Evolutionary conservation across 2,113 vertebrate species (phyloP).

Genomic region (Python bivittatus): DNA sequence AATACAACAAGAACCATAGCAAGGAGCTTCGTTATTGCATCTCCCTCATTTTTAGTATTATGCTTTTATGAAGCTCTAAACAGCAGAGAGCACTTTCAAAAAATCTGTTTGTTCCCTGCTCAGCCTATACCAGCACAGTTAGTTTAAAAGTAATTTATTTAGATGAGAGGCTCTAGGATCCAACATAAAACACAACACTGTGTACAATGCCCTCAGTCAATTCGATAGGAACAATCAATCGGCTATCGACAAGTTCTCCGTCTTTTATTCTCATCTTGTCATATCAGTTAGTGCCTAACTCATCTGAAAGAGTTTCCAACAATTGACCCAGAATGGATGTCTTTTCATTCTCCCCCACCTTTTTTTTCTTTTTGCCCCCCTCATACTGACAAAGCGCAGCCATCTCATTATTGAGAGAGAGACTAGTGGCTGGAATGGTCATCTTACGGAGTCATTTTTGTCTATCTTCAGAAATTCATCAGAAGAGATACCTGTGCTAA

Average conservation of each 20-base stretch:
- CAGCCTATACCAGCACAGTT: background rate
- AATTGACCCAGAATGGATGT: background rate
- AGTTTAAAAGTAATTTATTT: conserved; percentile 23
- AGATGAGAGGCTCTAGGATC: background rate
- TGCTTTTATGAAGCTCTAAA: background rate
- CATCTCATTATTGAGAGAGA: background rate
- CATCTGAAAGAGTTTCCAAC: conserved; percentile 18
- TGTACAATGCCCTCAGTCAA: background rate
- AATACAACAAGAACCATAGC: background rate
- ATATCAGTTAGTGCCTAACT: background rate
- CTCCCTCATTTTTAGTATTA: background rate
- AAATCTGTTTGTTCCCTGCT: background rate
- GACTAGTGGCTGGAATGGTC: background rate
- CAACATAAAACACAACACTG: background rate
- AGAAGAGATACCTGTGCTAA: too few species aligned
- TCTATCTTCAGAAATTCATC: background rate
- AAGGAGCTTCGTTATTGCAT: background rate
- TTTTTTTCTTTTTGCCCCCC: background rate
- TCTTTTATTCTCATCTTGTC: conserved; percentile 17
- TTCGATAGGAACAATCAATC: conserved; percentile 25
- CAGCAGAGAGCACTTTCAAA: background rate
- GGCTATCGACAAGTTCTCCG: conserved; percentile 7
- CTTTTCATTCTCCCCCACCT: background rate
- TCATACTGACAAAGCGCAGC: background rate
- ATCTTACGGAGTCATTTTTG: background rate